A percentile compares a stretch with the other conserved stretches of the same genome.
Evolutionary conservation across 2,113 vertebrate genomes (phyloP).

Genomic region (Centropus bengalensis): DNA sequence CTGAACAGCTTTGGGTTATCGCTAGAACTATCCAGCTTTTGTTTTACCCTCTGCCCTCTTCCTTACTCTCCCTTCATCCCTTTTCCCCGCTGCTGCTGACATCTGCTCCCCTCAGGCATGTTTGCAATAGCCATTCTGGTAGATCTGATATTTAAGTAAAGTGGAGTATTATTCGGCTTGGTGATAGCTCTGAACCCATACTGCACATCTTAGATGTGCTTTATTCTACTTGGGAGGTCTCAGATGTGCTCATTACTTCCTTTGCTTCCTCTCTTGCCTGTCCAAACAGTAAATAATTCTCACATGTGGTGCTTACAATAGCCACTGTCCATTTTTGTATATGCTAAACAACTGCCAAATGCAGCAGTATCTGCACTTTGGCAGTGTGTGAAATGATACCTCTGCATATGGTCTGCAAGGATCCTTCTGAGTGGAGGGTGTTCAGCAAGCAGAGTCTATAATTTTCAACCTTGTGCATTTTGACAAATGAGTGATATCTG

Average conservation of each 20-base stretch:
- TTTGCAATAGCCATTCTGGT: background rate
- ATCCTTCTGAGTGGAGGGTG: background rate
- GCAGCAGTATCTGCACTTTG: background rate
- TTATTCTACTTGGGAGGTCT: background rate
- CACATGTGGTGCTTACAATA: background rate
- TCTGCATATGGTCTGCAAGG: background rate
- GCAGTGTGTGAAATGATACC: background rate
- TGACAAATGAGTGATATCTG: background rate
- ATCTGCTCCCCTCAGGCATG: background rate
- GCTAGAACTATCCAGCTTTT: background rate
- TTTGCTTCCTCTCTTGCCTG: background rate
- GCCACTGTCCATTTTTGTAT: background rate
- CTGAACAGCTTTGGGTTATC: accelerated
- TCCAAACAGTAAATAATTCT: background rate
- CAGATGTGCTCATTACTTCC: background rate
- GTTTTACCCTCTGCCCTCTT: slow-evolving; percentile 15
- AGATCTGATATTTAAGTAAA: background rate
- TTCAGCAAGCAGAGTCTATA: background rate
- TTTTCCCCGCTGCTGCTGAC: background rate
- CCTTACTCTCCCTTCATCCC: background rate
- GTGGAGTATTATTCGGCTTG: background rate
- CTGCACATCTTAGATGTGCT: background rate
- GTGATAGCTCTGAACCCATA: background rate
- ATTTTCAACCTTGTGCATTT: background rate
- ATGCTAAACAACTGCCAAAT: background rate